Evolutionary conservation across 2,888 invertebrate species (phyloP), one percentile per base, ranked within the genome.

Genomic region (Metopia argyrocephala): DNA sequence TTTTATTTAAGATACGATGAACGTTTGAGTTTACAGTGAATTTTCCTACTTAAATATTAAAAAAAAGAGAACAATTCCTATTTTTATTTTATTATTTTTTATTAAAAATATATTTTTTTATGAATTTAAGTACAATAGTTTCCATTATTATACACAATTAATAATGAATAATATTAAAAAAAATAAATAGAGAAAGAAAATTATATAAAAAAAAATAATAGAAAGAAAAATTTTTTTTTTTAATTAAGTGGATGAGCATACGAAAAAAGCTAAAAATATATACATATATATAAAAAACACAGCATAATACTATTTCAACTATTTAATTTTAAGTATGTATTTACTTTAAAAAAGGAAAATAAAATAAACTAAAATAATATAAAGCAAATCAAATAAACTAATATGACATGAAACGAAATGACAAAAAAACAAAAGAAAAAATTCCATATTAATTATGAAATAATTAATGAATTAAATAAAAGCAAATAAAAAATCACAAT

Each of bases 251-350:
- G n/a, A n/a, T n/a, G n/a, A n/a, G n/a, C n/a, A n/a, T n/a, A n/a
- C n/a, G n/a, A 59, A 50, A 25, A 62, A 20, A 15, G 7, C 65
- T 65, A 65, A 54, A 57, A 75, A 52, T 12, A 23, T 50, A 50
- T n/a, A n/a, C 2, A 64, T 57, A 25, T 48, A 62, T 6, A 50
- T 7, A 48, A 64, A 50, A 28, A 28, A 18, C 20, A 65, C 27
- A 48, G 15, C 56, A 59, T 45, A 61, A 50, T 54, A 78, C 61
- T 62, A 66, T 65, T 65, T 50, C 38, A 79, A 81, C 69, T 81
- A 76, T 76, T 71, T 78, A 78, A 65, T 81, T 69, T 74, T 74
- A 79, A 79, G 74, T 64, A 69, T 79, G 74, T 79, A 69, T 59
- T 52, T 61, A 65, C 70, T 50, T 54, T 27, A 38, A 54, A 45